Conservation (phyloP, 2,113 vertebrate species). For the Malaclemys terrapin region DNA sequence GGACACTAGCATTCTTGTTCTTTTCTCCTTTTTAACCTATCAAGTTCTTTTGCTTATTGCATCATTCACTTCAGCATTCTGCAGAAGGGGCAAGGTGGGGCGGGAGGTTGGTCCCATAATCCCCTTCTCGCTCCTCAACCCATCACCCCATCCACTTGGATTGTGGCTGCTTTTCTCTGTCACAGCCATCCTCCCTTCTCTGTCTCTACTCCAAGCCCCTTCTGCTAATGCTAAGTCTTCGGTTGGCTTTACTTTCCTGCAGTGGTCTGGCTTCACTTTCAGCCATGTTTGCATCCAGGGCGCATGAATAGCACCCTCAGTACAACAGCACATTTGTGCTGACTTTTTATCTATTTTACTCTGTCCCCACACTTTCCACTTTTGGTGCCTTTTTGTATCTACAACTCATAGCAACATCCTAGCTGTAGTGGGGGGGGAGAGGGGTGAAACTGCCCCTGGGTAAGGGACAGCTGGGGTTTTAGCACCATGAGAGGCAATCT, state of each 20-base stretch:
- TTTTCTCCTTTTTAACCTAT: not conserved
- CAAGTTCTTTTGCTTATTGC: not conserved
- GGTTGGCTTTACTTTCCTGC: not conserved
- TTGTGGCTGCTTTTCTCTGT: not conserved
- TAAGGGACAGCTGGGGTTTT: not conserved
- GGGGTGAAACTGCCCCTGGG: not conserved
- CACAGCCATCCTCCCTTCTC: not conserved
- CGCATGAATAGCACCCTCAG: not conserved
- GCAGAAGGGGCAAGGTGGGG: not conserved
- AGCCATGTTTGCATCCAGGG: not conserved
- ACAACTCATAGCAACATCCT: not conserved
- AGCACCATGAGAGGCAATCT: not conserved
- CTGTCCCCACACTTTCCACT: not conserved
- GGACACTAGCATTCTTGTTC: fast-evolving
- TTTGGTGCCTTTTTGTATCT: not conserved
- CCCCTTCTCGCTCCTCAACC: too few relatives aligned
- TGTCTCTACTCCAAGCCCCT: not conserved
- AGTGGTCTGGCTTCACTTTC: not conserved
- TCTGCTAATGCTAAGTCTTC: not conserved
- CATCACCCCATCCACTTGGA: not conserved
- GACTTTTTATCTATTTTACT: not conserved
- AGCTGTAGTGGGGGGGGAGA: not conserved
- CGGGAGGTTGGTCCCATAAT: too few relatives aligned
- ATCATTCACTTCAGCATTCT: not conserved
- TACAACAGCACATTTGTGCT: not conserved